Conservation (phyloP, 2,888 invertebrate species). For the Panzeria rudis region DNA sequence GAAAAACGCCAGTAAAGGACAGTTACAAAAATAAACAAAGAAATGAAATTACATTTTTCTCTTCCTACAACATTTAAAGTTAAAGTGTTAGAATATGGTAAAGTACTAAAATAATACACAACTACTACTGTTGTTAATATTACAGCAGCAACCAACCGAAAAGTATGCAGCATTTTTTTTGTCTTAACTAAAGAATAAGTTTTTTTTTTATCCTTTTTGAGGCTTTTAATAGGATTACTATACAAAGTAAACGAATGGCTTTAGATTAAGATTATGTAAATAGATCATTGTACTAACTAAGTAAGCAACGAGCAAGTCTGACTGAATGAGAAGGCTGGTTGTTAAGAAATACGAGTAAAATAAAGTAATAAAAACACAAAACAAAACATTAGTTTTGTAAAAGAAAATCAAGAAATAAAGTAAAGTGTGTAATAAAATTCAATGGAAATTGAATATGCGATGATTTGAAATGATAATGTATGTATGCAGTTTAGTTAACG, state of each 20-base stretch:
- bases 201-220: slow-evolving; percentile 40
- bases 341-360: slow-evolving; percentile 11
- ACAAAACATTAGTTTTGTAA: slow-evolving; percentile 19
- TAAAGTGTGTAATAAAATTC: slow-evolving; percentile 52
- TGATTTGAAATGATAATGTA: slow-evolving; percentile 68
- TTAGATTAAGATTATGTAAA: slow-evolving; percentile 73
- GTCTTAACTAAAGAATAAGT: not conserved
- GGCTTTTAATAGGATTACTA: slow-evolving; percentile 70
- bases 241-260: slow-evolving; percentile 68
- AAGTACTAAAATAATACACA: slow-evolving; percentile 26
- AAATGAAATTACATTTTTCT: slow-evolving; percentile 23
- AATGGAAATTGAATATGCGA: slow-evolving; percentile 46
- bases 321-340: slow-evolving; percentile 21
- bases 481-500: slow-evolving; percentile 61
- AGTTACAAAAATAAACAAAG: slow-evolving; percentile 52
- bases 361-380: slow-evolving; percentile 26
- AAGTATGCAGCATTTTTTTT: slow-evolving; percentile 64
- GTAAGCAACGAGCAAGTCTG: not conserved
- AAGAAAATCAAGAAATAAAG: slow-evolving; percentile 50
- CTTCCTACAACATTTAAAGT: slow-evolving; percentile 9
- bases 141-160: slow-evolving; percentile 53
- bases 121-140: not conserved
- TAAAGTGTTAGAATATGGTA: not conserved
- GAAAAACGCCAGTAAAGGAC: slow-evolving; percentile 39
- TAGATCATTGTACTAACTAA: slow-evolving; percentile 71